Evolutionary conservation across 2,113 vertebrate species (phyloP), one percentile per base, ranked within the genome.

Genomic region (Chauna torquata): DNA sequence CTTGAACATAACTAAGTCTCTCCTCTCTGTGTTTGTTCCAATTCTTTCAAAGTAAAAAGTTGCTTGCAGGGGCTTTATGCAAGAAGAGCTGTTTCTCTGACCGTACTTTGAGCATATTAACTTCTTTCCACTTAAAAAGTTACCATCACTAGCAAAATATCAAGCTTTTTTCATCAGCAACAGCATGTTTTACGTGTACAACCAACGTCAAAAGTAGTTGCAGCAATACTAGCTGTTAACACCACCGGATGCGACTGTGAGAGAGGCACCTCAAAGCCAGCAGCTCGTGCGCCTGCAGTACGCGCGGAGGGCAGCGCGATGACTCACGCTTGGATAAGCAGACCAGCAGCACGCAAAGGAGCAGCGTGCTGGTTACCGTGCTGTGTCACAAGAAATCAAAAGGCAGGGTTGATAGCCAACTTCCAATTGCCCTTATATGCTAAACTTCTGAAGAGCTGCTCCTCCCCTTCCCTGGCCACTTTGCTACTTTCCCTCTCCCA

Each of bases 351-450:
- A 45, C 40, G 65, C 77, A 50, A 16, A 65, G 45, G 25, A 85
- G 55, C 36, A 0, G 0, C 4, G 52, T 54, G 64, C 42, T 10
- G 3, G 34, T 45, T 36, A 1, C 69, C 14, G 1, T 6, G 47
- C 55, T 65, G n/a, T 18, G 20, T 16, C 40, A 13, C 22, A 34
- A 42, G 55, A 61, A 62, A 86, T 13, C 8, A 70, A 64, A 74
- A 69, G 27, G 15, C 13, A 11, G 58, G 59, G 40, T 7, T 3
- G 1, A 54, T 6, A 38, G 8, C 9, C 9, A 25, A 25, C 50
- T 70, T 62, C 25, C 61, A 42, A 1, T n/a, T 75, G 45, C 42
- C 36, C 44, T 74, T 34, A 7, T 3, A 50, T 3, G 12, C 16
- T 12, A 7, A 9, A 69, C 70, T 78, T 66, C 76, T 55, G 38